Percentiles rank a stretch among this genome's conserved stretches.
phyloP scores from a whole-genome alignment of 1,140 invertebrate genomes.

The Pseudomyrmex pallidus region DNA sequence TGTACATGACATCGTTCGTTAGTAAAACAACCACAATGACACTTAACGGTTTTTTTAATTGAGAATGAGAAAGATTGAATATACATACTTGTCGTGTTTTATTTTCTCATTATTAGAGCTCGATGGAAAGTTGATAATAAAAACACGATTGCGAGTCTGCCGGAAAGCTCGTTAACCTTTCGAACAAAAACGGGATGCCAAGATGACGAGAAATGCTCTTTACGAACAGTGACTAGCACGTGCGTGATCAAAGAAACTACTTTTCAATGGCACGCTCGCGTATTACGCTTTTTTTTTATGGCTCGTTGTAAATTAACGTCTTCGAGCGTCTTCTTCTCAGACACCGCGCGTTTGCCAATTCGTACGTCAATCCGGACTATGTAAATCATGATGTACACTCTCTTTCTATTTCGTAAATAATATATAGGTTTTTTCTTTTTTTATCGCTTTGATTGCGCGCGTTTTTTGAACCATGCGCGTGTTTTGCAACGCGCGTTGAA shows the following conservation, averaged over 20 bases:
- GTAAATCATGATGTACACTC: not conserved
- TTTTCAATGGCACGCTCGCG: not conserved
- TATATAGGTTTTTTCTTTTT: slow-evolving; percentile 21
- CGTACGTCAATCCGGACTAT: not conserved
- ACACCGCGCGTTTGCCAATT: not conserved
- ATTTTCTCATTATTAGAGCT: not conserved
- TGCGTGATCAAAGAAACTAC: slow-evolving; percentile 6
- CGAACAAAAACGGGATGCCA: not conserved
- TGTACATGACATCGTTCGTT: not conserved
- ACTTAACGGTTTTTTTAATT: not conserved
- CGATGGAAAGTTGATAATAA: slow-evolving; percentile 15
- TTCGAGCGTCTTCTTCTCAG: not conserved
- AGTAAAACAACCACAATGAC: not conserved
- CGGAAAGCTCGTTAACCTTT: slow-evolving; percentile 4
- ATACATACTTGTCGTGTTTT: not conserved
- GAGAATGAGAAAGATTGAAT: not conserved
- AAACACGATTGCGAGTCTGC: not conserved
- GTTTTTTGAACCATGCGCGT: not conserved
- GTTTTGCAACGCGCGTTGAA: not conserved
- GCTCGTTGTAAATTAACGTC: slow-evolving; percentile 9
- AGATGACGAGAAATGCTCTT: slow-evolving; percentile 13
- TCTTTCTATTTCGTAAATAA: not conserved
- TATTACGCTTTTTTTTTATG: not conserved
- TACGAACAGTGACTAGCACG: not conserved
- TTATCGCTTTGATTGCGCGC: not conserved